Conservation (phyloP, 2,797 vertebrate species). For the Chromis chromis region DNA sequence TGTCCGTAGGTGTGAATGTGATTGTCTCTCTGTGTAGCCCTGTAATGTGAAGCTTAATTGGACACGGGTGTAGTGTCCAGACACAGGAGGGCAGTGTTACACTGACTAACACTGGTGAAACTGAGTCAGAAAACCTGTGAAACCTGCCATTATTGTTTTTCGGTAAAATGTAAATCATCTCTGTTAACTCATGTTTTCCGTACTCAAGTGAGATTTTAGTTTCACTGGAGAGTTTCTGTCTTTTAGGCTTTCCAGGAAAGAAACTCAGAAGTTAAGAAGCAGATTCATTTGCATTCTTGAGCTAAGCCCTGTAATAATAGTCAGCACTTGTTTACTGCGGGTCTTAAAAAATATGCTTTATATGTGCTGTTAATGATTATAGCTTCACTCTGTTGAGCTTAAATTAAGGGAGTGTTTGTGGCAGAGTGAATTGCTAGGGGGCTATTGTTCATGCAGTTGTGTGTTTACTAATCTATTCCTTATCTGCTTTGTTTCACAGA, state of each 20-base stretch:
- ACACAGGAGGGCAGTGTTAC: slow-evolving; percentile 70
- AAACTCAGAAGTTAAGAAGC: neutral
- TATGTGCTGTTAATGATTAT: slow-evolving; percentile 21
- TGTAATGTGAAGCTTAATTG: neutral
- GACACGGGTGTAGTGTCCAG: neutral
- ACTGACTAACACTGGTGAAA: slow-evolving; percentile 7
- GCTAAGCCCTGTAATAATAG: neutral
- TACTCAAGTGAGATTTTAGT: neutral
- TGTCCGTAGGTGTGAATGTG: no score
- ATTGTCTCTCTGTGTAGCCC: no score
- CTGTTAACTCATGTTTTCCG: slow-evolving; percentile 3
- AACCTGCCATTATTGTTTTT: slow-evolving; percentile 8
- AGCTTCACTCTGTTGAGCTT: neutral
- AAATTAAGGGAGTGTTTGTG: neutral
- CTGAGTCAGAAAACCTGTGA: neutral
- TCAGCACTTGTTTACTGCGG: neutral
- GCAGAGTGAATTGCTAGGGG: neutral
- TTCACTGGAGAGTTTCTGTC: neutral
- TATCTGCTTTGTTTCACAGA: slow-evolving; percentile 56
- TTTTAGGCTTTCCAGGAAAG: neutral
- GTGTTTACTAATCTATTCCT: slow-evolving; percentile 39
- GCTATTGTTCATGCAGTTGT: neutral
- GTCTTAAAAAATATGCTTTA: neutral
- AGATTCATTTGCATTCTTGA: neutral
- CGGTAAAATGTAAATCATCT: neutral